Conservation (phyloP, 2,888 invertebrate species). For the Schizaphis graminum region DNA sequence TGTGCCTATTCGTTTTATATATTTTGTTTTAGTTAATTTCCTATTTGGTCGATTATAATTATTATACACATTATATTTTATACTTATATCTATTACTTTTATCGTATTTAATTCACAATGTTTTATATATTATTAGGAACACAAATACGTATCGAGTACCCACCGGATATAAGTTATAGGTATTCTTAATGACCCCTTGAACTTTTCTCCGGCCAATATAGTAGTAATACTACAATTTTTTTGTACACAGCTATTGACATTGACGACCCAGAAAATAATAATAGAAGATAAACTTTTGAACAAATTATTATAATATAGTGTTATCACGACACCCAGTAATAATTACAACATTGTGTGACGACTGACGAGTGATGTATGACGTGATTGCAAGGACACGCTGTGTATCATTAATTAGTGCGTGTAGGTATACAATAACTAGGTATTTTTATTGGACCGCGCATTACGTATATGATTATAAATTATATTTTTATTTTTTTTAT, state of each 20-base stretch:
- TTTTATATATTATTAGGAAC: neutral
- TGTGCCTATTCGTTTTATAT: neutral
- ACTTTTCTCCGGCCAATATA: neutral
- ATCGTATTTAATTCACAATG: neutral
- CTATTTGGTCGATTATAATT: neutral
- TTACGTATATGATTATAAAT: neutral
- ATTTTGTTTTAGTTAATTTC: neutral
- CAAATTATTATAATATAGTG: neutral
- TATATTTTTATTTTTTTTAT: neutral
- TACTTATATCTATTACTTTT: neutral
- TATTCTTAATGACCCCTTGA: neutral
- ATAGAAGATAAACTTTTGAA: neutral
- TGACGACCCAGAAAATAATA: neutral
- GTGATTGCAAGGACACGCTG: neutral
- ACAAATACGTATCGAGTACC: neutral
- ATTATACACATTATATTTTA: neutral
- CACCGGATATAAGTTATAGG: neutral
- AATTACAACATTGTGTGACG: conserved; percentile 12
- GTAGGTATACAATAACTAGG: neutral
- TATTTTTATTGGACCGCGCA: neutral
- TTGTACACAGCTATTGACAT: neutral
- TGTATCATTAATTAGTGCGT: neutral
- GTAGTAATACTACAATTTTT: neutral
- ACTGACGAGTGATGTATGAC: neutral
- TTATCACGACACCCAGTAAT: neutral